Evolutionary conservation across 1,140 invertebrate genomes (phyloP).

Genomic region (Centruroides sculpturatus): DNA sequence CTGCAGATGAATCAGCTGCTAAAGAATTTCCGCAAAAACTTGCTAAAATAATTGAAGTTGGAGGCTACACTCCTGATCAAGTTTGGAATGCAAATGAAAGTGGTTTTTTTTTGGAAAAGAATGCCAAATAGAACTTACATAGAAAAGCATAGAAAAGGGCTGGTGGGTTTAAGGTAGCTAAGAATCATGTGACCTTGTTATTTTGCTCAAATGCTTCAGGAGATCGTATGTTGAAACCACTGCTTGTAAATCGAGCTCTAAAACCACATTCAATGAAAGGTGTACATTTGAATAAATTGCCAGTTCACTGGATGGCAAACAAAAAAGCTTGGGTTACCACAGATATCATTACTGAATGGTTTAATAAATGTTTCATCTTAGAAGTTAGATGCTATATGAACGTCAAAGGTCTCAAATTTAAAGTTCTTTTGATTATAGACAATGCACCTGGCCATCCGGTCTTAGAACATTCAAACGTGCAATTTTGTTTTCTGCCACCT

Average conservation of each 20-base stretch:
- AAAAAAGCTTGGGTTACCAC: conserved; percentile 28
- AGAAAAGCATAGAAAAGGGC: conserved; percentile 23
- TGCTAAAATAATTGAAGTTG: neutral
- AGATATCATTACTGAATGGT: conserved; percentile 27
- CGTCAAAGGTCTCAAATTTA: conserved; percentile 5
- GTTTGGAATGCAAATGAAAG: neutral
- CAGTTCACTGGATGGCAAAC: conserved; percentile 29
- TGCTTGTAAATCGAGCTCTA: conserved; percentile 29
- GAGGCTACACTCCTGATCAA: neutral
- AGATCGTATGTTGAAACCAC: conserved; percentile 29
- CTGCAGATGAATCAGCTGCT: neutral
- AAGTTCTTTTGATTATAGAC: neutral
- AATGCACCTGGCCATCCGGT: neutral
- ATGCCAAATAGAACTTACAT: conserved; percentile 17
- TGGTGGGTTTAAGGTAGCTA: conserved; percentile 29
- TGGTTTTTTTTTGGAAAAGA: conserved; percentile 25
- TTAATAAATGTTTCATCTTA: conserved; percentile 11
- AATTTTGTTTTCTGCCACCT: neutral
- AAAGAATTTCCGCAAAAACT: neutral
- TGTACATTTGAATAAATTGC: conserved; percentile 23
- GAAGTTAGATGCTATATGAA: conserved; percentile 5
- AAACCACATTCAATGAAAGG: conserved; percentile 25
- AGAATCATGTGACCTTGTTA: conserved; percentile 31
- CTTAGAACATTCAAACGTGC: neutral
- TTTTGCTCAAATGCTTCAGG: conserved; percentile 28